Evolutionary conservation across 92 coral and sea anemone species (phyloP), one percentile per base, ranked within the genome.

Genomic region (Siderastrea radians): DNA sequence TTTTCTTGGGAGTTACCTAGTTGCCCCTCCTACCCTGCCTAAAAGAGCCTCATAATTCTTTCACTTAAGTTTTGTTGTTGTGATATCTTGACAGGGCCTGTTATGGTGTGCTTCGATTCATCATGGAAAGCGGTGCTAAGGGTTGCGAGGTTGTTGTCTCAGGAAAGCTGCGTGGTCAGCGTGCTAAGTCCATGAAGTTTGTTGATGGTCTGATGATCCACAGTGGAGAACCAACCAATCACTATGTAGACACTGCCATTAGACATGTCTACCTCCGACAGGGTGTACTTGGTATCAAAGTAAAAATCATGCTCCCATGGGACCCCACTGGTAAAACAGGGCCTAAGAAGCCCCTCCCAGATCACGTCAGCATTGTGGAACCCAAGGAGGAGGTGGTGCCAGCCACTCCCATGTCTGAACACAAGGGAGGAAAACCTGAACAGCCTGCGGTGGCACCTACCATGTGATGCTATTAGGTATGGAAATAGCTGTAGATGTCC

Each of bases 151-250:
- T 97, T 45, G 99, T 97, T 1, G 99, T 97, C 76, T 97, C 99
- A 84, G 99, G 99, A 82, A 97, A 97, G 81, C 93, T 97, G 60
- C 96, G 99, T 88, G 99, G 99, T 62, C 99, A 97, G 96, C 98
- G 99, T 90, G 99, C 99, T 79, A 97, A 97, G 90, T 97, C 99
- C 88, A 97, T 97, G 99, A 97, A 97, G 85, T 97, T 97, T 94
- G 99, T 97, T 77, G 99, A 97, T 78, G 99, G 99, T 7, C 90
- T 97, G 49, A 97, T 97, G 99, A 95, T 97, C 70, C 99, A 97
- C 92, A 96, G 99, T 78, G 99, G 99, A 44, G 96, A 95, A 68
- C 99, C 99, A 64, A 97, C 98, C 84, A 95, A 91, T 16, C 96
- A 96, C 52, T 97, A 97, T 87, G 99, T 97, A 17, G 99, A 97